Evolutionary conservation across 1,140 invertebrate species (phyloP).

Genomic region (Phocides pigmalion): DNA sequence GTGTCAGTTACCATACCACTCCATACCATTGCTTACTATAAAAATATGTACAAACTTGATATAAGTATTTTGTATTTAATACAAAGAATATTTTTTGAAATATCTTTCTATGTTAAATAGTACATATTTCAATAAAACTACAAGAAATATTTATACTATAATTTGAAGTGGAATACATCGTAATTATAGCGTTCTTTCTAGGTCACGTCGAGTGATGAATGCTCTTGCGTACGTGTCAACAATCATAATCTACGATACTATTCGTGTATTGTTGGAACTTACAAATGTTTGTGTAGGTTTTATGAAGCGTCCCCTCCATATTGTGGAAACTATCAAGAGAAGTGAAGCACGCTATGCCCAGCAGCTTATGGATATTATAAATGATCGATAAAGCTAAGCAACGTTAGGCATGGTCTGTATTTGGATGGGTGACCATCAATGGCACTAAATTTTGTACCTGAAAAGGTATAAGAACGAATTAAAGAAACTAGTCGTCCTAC

Average conservation of each 20-base stretch:
- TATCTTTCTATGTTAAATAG: neutral
- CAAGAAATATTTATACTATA: neutral
- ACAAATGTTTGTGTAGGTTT: neutral
- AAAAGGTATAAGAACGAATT: no score
- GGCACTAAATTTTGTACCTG: no score
- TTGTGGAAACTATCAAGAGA: neutral
- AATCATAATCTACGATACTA: slow-evolving; percentile 7
- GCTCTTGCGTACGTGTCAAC: slow-evolving; percentile 4
- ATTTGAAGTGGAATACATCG: neutral
- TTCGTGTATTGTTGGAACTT: slow-evolving; percentile 7
- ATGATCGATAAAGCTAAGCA: no score
- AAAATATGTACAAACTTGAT: no score
- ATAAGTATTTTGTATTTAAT: no score
- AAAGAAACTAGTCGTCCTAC: no score
- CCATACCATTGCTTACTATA: no score
- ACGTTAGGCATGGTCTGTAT: no score
- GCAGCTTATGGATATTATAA: no score
- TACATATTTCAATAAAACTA: neutral
- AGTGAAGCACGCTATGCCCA: no score
- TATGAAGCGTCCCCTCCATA: neutral
- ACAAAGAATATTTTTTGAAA: neutral
- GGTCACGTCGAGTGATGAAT: slow-evolving; percentile 12
- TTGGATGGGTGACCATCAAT: no score
- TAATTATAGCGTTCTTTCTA: slow-evolving; percentile 1
- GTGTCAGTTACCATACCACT: no score